Evolutionary conservation across 2,888 invertebrate species (phyloP), one percentile per base, ranked within the genome.

Genomic region (Xestia rhomboidea): DNA sequence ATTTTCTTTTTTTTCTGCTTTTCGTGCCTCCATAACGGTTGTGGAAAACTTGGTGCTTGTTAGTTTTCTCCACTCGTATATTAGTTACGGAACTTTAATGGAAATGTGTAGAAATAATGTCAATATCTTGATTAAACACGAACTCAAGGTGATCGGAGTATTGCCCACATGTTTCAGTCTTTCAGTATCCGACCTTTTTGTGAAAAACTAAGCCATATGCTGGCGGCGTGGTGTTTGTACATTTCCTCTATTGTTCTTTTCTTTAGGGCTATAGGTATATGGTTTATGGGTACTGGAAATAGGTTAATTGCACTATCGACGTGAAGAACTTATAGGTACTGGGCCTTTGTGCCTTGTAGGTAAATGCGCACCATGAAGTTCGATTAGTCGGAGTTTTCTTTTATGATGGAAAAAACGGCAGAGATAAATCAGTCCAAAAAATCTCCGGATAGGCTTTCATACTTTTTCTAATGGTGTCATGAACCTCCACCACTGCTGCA

Each of bases 41-140:
- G 7, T 27, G 62, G 49, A 82, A 62, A 69, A 34, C 44, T n/a
- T 21, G 51, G 41, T 73, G 15, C 30, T 68, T 49, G n/a, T 4
- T 46, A 21, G 11, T 68, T 72, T 66, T 76, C 63, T 73, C 30
- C 27, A 44, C 46, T 70, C 60, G 24, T 64, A 38, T 30, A 63
- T 81, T 81, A 71, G 68, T 27, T 46, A 70, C 67, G 68, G 77
- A 85, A 64, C 49, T 72, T 60, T 51, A 68, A 38, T 71, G 70
- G 57, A 72, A 85, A 57, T 72, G 46, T 72, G 67, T 72, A 67
- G 57, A 60, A 70, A 75, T 84, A 81, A 75, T 67, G 82, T 87
- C 77, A 87, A 82, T 77, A 75, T 73, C 75, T 87, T 85, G 84
- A 84, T 84, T 69, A 87, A 84, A 84, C 57, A 85, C 46, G 62